Percentiles rank a stretch among this genome's conserved stretches.
phyloP scores from a whole-genome alignment of 2,888 invertebrate genomes.

The Boloria selene region DNA sequence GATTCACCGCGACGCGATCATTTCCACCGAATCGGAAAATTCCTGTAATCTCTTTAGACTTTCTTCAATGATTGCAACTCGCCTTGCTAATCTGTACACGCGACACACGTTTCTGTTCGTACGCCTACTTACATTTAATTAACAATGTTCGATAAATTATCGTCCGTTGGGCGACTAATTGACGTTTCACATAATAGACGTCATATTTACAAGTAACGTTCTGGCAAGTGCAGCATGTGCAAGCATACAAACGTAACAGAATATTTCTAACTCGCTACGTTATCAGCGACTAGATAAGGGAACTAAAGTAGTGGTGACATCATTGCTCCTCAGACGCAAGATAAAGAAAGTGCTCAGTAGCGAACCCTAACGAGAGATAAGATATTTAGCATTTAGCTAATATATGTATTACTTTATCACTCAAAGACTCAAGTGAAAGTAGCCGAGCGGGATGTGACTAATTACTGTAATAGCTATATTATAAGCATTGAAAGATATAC shows the following conservation, averaged over 20 bases:
- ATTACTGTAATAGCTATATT: constrained; percentile 23
- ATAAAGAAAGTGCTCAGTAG: constrained; percentile 75
- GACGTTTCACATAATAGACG: constrained; percentile 35
- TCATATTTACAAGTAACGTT: constrained; percentile 37
- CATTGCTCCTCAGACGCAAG: constrained; percentile 65
- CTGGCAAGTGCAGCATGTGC: constrained; percentile 33
- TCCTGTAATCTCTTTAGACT: constrained; percentile 75
- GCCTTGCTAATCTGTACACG: constrained; percentile 56
- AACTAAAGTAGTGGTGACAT: constrained; percentile 72
- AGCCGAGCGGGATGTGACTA: constrained; percentile 29
- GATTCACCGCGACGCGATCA: constrained; percentile 74
- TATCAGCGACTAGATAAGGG: constrained; percentile 73
- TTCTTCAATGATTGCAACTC: constrained; percentile 67
- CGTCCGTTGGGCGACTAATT: constrained; percentile 33
- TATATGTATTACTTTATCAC: constrained; percentile 47
- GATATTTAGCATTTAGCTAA: constrained; percentile 52
- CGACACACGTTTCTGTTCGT: constrained; percentile 52
- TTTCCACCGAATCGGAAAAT: constrained; percentile 79
- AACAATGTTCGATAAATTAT: constrained; percentile 34
- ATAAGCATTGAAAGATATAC: constrained; percentile 23
- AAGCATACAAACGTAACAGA: constrained; percentile 44
- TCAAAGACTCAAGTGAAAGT: constrained; percentile 29
- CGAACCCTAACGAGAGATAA: constrained; percentile 51
- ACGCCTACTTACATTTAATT: constrained; percentile 39
- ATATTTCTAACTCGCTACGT: constrained; percentile 64